These are phyloP conservation scores for Sinocyclocheilus anophthalmus DNA, from an alignment of 2,113 vertebrate genomes.

Conservation along the genomic window DNA sequence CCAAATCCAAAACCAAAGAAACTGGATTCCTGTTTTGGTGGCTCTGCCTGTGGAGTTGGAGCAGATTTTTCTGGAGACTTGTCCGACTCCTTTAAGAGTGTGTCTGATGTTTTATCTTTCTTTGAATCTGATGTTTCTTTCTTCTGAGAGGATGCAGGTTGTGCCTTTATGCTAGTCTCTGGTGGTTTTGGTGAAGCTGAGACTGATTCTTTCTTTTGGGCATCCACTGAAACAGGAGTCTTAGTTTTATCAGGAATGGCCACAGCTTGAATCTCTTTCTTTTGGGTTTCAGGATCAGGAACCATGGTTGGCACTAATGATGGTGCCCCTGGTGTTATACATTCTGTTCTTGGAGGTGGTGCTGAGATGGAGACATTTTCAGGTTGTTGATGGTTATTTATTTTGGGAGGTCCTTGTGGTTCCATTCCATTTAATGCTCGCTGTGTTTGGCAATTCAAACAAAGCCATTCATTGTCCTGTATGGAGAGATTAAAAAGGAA, in stretches of 20 bases:
- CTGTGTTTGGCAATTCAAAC: conserved; percentile 71
- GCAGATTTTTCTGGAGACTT: conserved; percentile 42
- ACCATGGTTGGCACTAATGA: not conserved
- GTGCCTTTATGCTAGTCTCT: not conserved
- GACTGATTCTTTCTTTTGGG: conserved; percentile 63
- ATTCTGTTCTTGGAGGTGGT: conserved; percentile 57
- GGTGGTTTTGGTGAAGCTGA: conserved; percentile 55
- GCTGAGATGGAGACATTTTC: conserved; percentile 61
- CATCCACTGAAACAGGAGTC: not conserved
- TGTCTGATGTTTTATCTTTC: conserved; percentile 50
- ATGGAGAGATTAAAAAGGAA: not conserved
- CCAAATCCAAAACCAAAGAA: conserved; percentile 86
- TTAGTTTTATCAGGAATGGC: not conserved
- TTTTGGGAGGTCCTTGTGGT: conserved; percentile 68
- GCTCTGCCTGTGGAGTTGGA: conserved; percentile 55
- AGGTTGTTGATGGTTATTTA: conserved; percentile 70
- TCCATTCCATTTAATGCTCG: conserved; percentile 83
- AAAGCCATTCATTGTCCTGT: conserved; percentile 89
- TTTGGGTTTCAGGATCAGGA: conserved; percentile 40
- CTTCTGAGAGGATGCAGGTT: not conserved
- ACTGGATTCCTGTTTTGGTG: conserved; percentile 76
- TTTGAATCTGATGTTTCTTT: conserved; percentile 63
- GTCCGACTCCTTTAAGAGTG: conserved; percentile 53
- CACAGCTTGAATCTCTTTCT: conserved; percentile 21
- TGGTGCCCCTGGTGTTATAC: conserved; percentile 40